Evolutionary conservation across 1,140 invertebrate species (phyloP), one percentile per base, ranked within the genome.

Genomic region (Calosoma granatense): DNA sequence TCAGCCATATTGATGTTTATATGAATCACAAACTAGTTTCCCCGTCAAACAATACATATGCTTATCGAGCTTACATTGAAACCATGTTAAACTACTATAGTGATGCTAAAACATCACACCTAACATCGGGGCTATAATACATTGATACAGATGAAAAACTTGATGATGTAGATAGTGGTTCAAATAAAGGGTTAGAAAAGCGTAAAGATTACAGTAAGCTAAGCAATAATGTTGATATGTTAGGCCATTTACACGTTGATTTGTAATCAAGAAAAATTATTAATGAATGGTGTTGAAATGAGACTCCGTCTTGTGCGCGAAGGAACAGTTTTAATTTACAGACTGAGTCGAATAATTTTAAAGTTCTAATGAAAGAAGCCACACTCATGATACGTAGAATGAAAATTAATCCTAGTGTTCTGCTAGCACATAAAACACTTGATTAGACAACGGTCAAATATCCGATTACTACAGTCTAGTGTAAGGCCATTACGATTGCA

Each of bases 1-100:
- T 75, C 56, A 68, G 59, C 60, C 68, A 72, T 55, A 59, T 74
- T 0, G 67, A 71, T 59, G 60, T 75, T 19, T 70, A 67, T 60
- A 64, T 76, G 6, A 75, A 76, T 65, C 70, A 74, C 60, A 73
- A 71, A 64, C 59, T 72, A n/a, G 60, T 76, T 1, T 72, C 70
- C 12, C 64, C 71, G 0, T 62, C 69, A 20, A 70, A 68, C 51
- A 70, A 71, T 57, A 69, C 67, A 14, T 76, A 77, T 63, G 65
- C 67, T 14, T 75, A 73, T 60, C 56, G 69, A 55, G 65, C n/a
- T n/a, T n/a, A n/a, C n/a, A n/a, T n/a, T n/a, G n/a, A n/a, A n/a
- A n/a, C n/a, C n/a, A n/a, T n/a, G n/a, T n/a, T n/a, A n/a, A n/a
- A n/a, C n/a, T n/a, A n/a, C n/a, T n/a, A n/a, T n/a, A n/a, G n/a